phyloP scores from a whole-genome alignment of 2,797 vertebrate genomes.

The Pipistrellus pygmaeus region DNA sequence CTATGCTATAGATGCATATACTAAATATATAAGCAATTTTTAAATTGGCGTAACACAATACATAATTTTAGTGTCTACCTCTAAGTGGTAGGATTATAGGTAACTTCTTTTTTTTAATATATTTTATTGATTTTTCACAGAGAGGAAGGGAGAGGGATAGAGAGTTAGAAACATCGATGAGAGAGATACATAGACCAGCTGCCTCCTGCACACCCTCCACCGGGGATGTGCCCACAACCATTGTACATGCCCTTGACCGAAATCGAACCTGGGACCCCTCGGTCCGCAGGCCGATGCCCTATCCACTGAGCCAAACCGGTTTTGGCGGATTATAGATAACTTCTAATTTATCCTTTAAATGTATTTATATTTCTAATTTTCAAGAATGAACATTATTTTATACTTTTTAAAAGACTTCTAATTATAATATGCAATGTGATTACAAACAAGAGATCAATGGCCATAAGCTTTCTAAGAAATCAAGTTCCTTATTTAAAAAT shows the following conservation, averaged over 20 bases:
- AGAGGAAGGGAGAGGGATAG: too few species aligned
- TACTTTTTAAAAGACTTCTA: constrained; percentile 34
- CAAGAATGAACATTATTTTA: constrained; percentile 50
- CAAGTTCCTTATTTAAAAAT: constrained; percentile 49
- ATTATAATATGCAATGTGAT: constrained; percentile 16
- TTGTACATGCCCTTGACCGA: too few species aligned
- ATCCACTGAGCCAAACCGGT: too few species aligned
- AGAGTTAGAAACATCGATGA: too few species aligned
- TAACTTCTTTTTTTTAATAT: neutral
- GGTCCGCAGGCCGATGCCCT: too few species aligned
- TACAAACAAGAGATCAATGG: constrained; percentile 32
- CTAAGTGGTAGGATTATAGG: neutral
- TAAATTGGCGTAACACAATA: neutral
- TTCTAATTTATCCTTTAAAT: constrained; percentile 56
- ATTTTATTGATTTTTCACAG: too few species aligned
- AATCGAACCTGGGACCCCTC: too few species aligned
- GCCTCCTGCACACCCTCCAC: too few species aligned
- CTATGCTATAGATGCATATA: neutral
- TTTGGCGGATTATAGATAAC: neutral
- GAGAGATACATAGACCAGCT: too few species aligned
- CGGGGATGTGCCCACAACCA: too few species aligned
- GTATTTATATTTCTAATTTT: constrained; percentile 52
- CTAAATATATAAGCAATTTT: neutral
- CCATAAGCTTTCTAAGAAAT: constrained; percentile 15
- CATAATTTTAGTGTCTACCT: constrained; percentile 35